Evolutionary conservation across 2,888 invertebrate species (phyloP).

Genomic region (Drymonia ruficornis): DNA sequence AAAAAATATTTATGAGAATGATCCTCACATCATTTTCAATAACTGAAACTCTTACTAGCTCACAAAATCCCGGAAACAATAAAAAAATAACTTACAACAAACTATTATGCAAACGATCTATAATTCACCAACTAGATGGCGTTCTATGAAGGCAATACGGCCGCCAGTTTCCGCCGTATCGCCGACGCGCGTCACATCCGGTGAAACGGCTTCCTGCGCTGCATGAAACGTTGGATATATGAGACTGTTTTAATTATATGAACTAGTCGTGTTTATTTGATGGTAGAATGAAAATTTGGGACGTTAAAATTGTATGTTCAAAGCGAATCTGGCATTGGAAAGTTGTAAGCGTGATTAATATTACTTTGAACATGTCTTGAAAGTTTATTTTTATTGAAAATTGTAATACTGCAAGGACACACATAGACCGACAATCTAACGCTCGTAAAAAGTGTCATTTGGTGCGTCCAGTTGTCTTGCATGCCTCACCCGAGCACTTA

Average conservation of each 20-base stretch:
- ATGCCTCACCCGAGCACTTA: too few species aligned
- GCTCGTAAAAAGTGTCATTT: too few species aligned
- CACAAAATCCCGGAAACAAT: conserved; percentile 2
- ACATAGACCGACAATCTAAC: too few species aligned
- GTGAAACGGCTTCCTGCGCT: conserved; percentile 37
- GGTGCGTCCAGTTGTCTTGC: too few species aligned
- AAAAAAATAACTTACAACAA: conserved; percentile 4
- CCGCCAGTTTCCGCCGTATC: conserved; percentile 51
- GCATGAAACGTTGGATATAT: conserved; percentile 25
- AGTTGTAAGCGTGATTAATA: too few species aligned
- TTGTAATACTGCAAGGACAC: too few species aligned
- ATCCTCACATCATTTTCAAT: too few species aligned
- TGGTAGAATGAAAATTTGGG: background rate
- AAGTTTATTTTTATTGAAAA: too few species aligned
- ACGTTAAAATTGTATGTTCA: conserved; percentile 9
- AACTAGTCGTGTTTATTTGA: background rate
- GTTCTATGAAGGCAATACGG: conserved; percentile 54
- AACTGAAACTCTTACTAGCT: background rate
- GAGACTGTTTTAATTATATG: conserved; percentile 27
- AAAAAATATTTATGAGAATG: too few species aligned
- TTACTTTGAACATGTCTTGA: too few species aligned
- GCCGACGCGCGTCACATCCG: conserved; percentile 52
- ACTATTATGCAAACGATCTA: conserved; percentile 31
- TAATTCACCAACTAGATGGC: conserved; percentile 43
- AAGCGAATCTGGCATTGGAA: conserved; percentile 11